Percentiles rank a stretch among this genome's conserved stretches.
Evolutionary conservation across 2,113 vertebrate genomes (phyloP).

Genomic region (Puntigrus tetrazona): DNA sequence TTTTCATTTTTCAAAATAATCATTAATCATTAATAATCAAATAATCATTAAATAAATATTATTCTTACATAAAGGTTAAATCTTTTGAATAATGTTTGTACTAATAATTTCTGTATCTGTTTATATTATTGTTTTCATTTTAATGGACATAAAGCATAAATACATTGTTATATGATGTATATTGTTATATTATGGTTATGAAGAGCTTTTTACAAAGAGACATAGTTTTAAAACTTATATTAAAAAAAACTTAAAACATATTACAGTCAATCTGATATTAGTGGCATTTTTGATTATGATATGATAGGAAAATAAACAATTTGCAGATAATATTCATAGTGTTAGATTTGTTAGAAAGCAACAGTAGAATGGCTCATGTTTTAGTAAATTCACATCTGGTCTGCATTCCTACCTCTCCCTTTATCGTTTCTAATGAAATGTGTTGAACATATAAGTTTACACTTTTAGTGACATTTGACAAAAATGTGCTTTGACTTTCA

Average conservation of each 20-base stretch:
- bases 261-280: background rate
- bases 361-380: background rate
- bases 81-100: too few species aligned
- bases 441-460: background rate
- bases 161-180: too few species aligned
- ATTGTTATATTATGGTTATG: too few species aligned
- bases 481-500: background rate
- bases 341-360: background rate
- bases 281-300: background rate
- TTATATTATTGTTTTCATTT: too few species aligned
- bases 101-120: too few species aligned
- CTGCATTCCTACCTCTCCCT: background rate
- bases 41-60: background rate
- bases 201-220: too few species aligned
- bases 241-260: too few species aligned
- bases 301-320: background rate
- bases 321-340: background rate
- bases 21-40: background rate
- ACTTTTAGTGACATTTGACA: background rate
- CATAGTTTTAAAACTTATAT: too few species aligned
- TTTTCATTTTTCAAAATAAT: background rate
- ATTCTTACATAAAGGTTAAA: too few species aligned
- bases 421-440: background rate
- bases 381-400: background rate
- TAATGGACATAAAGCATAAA: too few species aligned